Evolutionary conservation across 2,797 vertebrate genomes (phyloP), one percentile per base, ranked within the genome.

Genomic region (Tangara arthus): DNA sequence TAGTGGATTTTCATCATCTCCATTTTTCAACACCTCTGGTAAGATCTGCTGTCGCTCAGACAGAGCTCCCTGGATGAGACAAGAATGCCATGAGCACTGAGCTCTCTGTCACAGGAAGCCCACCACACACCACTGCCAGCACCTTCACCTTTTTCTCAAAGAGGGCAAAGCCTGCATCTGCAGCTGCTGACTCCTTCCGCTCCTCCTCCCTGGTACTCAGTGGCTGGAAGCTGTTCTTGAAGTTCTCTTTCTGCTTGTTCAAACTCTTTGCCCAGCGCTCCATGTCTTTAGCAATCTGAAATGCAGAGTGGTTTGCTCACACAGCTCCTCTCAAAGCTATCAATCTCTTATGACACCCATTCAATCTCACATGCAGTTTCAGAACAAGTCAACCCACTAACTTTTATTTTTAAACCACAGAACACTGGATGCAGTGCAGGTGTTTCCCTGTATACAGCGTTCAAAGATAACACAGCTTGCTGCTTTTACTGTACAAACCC

Each of bases 211-310:
- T 97, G 64, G 99, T 98, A 94, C 98, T 99, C 83, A 99, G 97
- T 0, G 99, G 99, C 94, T 99, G 99, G 97, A 99, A 99, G 97
- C 99, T 99, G 52, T 99, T 98, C 90, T 97, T 99, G 97, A 99
- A 99, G 95, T 99, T 99, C 93, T 99, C 99, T 75, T 99, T 99
- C 96, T 99, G 99, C 84, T 99, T 99, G 97, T 99, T 99, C 73
- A 99, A 98, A 95, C 99, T 99, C 98, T 99, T 99, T 56, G 99
- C 99, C 99, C 99, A 99, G 34, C 99, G 98, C 80, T 99, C 99
- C 99, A 99, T 99, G 95, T 99, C 99, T 98, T 99, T 99, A 63
- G 99, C 99, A 70, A 99, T 99, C 99, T 99, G 97, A 82, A 87
- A 82, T 9, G 32, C 69, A 95, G 73, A 90, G 60, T 17, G 15